Evolutionary conservation across 2,888 invertebrate species (phyloP).

Genomic region (Platycnemis pennipes): DNA sequence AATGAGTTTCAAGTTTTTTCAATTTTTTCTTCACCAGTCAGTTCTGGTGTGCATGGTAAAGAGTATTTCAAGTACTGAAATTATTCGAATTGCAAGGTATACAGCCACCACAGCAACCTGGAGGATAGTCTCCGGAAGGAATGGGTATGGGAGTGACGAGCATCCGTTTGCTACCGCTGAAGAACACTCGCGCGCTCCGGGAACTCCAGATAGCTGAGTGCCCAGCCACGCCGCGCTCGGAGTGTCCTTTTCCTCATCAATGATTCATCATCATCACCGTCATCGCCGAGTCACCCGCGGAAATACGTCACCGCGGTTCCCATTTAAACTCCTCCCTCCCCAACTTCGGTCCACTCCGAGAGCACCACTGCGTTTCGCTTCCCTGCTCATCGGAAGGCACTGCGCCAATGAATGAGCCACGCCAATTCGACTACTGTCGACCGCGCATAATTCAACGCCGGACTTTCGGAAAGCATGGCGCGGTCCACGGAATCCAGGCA

Average conservation of each 20-base stretch:
- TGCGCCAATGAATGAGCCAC: neutral
- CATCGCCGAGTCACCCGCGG: neutral
- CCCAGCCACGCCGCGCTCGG: neutral
- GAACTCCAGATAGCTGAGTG: neutral
- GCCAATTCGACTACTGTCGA: neutral
- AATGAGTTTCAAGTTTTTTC: no score
- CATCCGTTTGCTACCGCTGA: neutral
- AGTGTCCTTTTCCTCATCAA: neutral
- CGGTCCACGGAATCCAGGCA: neutral
- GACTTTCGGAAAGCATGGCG: neutral
- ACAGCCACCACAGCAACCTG: neutral
- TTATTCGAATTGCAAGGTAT: no score
- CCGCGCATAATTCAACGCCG: neutral
- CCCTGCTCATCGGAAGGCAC: neutral
- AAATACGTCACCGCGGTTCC: neutral
- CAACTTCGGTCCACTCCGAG: neutral
- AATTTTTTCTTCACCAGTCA: no score
- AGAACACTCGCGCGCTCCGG: neutral
- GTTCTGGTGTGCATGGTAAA: no score
- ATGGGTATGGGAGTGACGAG: neutral
- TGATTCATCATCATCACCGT: neutral
- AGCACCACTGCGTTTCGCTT: neutral
- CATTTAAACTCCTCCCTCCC: neutral
- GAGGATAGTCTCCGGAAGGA: neutral
- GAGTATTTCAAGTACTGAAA: no score